A percentile compares a stretch with the other conserved stretches of the same genome.
phyloP scores from a whole-genome alignment of 64 coral and sea anemone species.

The Catalaphyllia jardinei region DNA sequence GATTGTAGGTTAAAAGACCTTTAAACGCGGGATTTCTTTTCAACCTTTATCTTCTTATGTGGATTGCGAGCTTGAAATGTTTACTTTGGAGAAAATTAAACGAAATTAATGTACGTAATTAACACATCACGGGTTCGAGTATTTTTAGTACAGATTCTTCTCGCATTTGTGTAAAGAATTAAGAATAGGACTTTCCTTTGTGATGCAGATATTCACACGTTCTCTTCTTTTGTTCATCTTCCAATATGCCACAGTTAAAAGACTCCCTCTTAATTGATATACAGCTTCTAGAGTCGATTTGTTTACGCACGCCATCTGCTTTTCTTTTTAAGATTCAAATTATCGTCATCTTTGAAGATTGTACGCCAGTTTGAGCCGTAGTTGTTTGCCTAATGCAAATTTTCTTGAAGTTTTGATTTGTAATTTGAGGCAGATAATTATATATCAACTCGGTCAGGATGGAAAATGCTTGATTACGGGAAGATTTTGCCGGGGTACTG shows the following conservation, averaged over 20 bases:
- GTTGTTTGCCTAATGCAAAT: slow-evolving; percentile 12
- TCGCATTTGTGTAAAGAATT: neutral
- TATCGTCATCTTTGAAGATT: neutral
- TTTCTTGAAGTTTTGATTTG: slow-evolving; percentile 19
- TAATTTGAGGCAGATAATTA: neutral
- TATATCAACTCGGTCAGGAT: neutral
- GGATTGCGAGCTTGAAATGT: no score
- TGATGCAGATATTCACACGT: slow-evolving; percentile 2
- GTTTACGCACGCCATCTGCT: neutral
- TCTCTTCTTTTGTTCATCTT: neutral
- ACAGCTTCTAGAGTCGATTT: neutral
- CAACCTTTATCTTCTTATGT: no score
- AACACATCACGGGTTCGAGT: neutral
- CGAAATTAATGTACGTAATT: slow-evolving; percentile 34
- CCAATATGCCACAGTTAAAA: neutral
- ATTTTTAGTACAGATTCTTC: slow-evolving; percentile 37
- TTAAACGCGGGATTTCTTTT: no score
- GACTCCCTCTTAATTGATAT: neutral
- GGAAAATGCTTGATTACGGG: neutral
- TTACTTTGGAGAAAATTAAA: neutral
- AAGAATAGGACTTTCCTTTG: neutral
- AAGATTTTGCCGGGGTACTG: neutral
- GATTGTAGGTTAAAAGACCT: no score
- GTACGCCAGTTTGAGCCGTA: neutral
- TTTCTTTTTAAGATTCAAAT: slow-evolving; percentile 2